Base-by-base conservation (phyloP, 2,797 vertebrate species). In the Brachyalestes nurse region DNA sequence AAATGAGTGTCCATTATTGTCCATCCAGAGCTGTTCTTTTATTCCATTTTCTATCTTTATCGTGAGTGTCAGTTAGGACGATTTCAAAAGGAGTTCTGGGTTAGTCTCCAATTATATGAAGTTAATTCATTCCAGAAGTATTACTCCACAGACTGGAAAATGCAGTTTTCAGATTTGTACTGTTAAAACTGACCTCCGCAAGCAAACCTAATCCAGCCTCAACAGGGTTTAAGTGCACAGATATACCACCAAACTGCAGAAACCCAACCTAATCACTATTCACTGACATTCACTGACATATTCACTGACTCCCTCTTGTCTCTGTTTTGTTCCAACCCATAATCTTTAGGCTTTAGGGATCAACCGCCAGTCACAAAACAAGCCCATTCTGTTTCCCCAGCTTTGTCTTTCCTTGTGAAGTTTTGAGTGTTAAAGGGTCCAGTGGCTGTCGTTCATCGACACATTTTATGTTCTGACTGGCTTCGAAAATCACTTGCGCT, bases 401-500 rank as follows among this genome's bases (percentile, higher is more conserved):
- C 38, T 71, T 25, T n/a, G 57, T 51, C 38, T 49, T 64, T 58
- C 34, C 72, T 65, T 28, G 66, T 61, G 38, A 75, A 13, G 73
- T 55, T 73, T 53, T 61, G 66, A 61, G 58, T 85, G 51, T 82
- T 67, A 62, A 55, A 65, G 12, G 45, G 61, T 82, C 65, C 45
- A 40, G 40, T 67, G 51, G 70, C 5, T 53, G 66, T 71, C 4
- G n/a, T 75, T 21, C 58, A 76, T 70, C 47, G 16, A 71, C 21
- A 45, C 45, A 40, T 72, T 62, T 42, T 80, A 21, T 62, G 45
- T 55, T 70, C 40, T 5, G 10, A 71, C 70, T 64, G 51, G n/a
- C 61, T 83, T 81, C 64, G 40, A 79, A 42, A 64, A 57, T 67
- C 60, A 49, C 62, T 67, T 69, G 55, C 71, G 51, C 64, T 73